phyloP scores from a whole-genome alignment of 2,113 vertebrate genomes.

The Sakesphorus luctuosus region DNA sequence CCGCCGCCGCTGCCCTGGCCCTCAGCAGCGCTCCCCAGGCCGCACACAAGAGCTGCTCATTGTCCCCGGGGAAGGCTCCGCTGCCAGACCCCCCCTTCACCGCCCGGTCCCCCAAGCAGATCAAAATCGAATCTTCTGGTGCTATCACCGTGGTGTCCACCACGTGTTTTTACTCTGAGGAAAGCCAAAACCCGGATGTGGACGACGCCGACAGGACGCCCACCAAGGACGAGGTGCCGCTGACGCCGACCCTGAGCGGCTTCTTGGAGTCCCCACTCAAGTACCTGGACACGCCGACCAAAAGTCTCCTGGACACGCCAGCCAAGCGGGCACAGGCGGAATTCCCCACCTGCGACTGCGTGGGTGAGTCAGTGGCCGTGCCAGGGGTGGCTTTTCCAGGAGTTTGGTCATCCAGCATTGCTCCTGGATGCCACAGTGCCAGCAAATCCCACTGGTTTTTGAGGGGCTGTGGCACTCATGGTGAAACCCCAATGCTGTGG shows the following conservation, averaged over 20 bases:
- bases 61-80: neutral
- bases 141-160: slow-evolving; percentile 94
- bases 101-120: slow-evolving; percentile 83
- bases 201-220: slow-evolving; percentile 81
- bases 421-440: fast-evolving
- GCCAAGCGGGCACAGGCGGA: slow-evolving; percentile 89
- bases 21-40: neutral
- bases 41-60: neutral
- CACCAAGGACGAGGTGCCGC: slow-evolving; percentile 86
- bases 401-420: neutral
- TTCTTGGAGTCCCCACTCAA: slow-evolving; percentile 95
- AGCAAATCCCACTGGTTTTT: fast-evolving
- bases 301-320: slow-evolving; percentile 91
- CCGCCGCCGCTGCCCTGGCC: neutral
- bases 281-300: slow-evolving; percentile 94
- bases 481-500: fast-evolving
- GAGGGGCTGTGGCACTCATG: fast-evolving
- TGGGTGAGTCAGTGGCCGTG: slow-evolving; percentile 81
- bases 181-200: slow-evolving; percentile 71
- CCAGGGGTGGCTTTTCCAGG: neutral
- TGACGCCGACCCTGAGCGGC: slow-evolving; percentile 89
- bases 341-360: slow-evolving; percentile 92
- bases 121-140: slow-evolving; percentile 93
- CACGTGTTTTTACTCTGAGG: slow-evolving; percentile 86
- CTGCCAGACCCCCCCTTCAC: slow-evolving; percentile 65